Conservation (phyloP, 35 echinoderm and acorn worm genomes). For the Ophiothrix spiculata region DNA sequence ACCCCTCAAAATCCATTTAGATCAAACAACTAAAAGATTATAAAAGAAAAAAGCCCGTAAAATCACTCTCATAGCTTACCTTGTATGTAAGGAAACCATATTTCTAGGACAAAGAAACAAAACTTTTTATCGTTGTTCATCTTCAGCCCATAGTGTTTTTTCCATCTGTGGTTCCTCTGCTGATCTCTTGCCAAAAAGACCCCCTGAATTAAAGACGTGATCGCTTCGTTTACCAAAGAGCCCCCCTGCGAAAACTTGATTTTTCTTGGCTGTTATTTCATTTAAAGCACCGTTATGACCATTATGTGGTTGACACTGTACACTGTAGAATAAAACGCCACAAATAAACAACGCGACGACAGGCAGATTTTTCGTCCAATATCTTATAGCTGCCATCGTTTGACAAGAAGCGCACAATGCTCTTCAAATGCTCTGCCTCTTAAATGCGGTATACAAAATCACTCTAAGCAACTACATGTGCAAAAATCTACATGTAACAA, state of each 20-base stretch:
- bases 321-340: not conserved
- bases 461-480: no score
- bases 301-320: not conserved
- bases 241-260: not conserved
- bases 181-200: constrained; percentile 31
- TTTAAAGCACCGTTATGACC: not conserved
- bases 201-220: constrained; percentile 21
- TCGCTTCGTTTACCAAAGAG: constrained; percentile 11
- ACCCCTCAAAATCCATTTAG: no score
- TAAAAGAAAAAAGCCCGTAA: no score
- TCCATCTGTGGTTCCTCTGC: not conserved
- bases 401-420: no score
- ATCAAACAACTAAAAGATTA: no score
- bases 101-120: no score
- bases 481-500: no score
- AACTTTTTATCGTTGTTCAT: not conserved
- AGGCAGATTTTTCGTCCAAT: not conserved
- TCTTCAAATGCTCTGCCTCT: no score
- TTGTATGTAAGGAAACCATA: no score
- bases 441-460: no score
- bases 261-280: not conserved
- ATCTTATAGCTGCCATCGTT: not conserved
- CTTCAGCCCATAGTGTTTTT: not conserved
- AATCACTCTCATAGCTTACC: no score
- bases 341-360: not conserved